Evolutionary conservation across 2,113 vertebrate species (phyloP).

Genomic region (Lagopus muta): DNA sequence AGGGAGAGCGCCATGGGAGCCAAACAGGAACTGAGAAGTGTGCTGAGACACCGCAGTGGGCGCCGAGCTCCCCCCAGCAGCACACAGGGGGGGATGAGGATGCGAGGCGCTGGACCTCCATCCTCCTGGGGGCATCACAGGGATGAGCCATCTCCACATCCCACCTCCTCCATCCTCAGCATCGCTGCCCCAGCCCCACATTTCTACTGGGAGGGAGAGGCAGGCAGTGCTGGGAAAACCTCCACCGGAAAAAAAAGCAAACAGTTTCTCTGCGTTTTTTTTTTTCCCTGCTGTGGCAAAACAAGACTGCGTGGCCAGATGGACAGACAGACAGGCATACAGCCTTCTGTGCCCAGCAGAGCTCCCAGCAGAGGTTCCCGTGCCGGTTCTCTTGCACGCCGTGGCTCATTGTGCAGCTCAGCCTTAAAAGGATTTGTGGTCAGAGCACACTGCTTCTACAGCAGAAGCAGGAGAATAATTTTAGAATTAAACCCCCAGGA

Average conservation of each 20-base stretch:
- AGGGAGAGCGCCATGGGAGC: neutral
- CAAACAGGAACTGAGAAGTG: rapidly evolving
- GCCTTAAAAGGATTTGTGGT: slow-evolving; percentile 29
- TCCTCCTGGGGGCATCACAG: neutral
- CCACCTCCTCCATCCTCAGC: neutral
- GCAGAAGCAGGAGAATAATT: neutral
- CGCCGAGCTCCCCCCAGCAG: neutral
- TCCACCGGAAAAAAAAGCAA: neutral
- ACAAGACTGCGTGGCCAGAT: neutral
- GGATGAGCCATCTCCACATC: neutral
- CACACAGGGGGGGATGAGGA: rapidly evolving
- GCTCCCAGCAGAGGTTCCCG: neutral
- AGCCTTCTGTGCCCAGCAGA: neutral
- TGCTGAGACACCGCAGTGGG: neutral
- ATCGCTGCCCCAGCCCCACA: neutral
- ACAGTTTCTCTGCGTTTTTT: neutral
- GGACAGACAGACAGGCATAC: neutral
- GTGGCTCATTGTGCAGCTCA: neutral
- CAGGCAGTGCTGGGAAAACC: rapidly evolving
- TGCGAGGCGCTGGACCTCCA: neutral
- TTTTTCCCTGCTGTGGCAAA: neutral
- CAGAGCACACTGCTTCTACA: neutral
- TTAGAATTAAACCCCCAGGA: slow-evolving; percentile 11
- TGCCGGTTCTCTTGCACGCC: neutral
- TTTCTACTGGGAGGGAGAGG: neutral